A percentile compares a stretch with the other conserved stretches of the same genome.
phyloP scores from a whole-genome alignment of 64 coral and sea anemone genomes.

The Montipora efflorescens region DNA sequence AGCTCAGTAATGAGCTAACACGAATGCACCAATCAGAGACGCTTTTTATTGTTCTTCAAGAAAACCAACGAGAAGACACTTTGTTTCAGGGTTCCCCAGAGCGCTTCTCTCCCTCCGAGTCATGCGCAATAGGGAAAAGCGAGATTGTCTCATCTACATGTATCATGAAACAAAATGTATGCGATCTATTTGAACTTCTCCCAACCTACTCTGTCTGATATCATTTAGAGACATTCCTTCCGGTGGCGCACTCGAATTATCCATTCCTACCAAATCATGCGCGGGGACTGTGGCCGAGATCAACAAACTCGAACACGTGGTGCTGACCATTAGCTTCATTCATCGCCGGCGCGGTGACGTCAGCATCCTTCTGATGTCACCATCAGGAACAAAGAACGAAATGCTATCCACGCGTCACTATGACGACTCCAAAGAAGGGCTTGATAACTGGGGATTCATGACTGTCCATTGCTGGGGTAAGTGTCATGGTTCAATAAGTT shows the following conservation, averaged over 20 bases:
- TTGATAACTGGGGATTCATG: slow-evolving; percentile 99
- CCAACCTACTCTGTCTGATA: background rate
- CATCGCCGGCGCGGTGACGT: slow-evolving; percentile 98
- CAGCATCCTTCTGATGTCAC: slow-evolving; percentile 90
- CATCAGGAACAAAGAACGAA: slow-evolving; percentile 98
- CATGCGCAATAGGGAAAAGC: no score
- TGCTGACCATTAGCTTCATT: slow-evolving; percentile 96
- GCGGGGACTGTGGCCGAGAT: slow-evolving; percentile 78
- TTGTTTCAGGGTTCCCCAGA: no score
- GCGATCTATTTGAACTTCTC: no score
- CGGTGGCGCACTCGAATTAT: slow-evolving; percentile 78
- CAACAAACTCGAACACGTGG: slow-evolving; percentile 91
- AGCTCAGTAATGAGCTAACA: no score
- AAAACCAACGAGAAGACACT: no score
- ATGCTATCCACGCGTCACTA: slow-evolving; percentile 98
- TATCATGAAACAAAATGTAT: no score
- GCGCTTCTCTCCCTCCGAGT: no score
- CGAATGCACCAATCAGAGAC: no score
- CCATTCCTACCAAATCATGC: slow-evolving; percentile 89
- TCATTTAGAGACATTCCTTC: slow-evolving; percentile 88
- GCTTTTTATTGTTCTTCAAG: no score
- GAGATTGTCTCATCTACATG: no score
- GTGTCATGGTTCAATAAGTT: background rate
- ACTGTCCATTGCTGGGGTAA: slow-evolving; percentile 99
- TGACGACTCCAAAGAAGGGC: slow-evolving; percentile 97